These are phyloP conservation scores for Cardiocondyla obscurior DNA, from an alignment of 1,140 invertebrate genomes.

Conservation along the genomic window DNA sequence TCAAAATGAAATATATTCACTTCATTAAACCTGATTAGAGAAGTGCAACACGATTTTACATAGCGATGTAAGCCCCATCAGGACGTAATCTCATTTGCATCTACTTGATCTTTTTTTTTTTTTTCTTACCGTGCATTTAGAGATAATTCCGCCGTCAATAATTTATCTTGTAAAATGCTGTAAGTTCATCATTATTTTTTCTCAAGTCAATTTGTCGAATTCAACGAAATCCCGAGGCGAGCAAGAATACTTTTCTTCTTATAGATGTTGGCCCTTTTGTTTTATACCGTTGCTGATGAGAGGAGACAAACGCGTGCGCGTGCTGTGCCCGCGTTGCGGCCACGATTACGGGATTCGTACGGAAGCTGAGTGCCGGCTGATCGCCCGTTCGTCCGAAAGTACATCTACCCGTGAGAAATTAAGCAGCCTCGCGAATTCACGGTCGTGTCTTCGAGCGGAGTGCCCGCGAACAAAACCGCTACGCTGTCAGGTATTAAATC, in stretches of 20 bases:
- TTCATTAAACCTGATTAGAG: constrained; percentile 28
- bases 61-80: neutral
- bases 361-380: neutral
- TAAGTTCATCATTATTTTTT: neutral
- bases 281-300: constrained; percentile 63
- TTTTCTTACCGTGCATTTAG: neutral
- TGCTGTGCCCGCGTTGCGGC: constrained; percentile 57
- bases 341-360: constrained; percentile 32
- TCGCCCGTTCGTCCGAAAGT: neutral
- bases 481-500: neutral
- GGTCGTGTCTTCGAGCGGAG: neutral
- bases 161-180: neutral
- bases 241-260: neutral
- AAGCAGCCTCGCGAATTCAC: constrained; percentile 8
- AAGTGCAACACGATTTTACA: constrained; percentile 18
- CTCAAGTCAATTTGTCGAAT: no score
- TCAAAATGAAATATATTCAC: constrained; percentile 45
- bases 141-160: neutral
- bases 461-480: neutral
- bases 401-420: neutral
- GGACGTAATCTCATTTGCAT: neutral
- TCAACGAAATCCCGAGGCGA: neutral
- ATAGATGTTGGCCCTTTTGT: constrained; percentile 64
- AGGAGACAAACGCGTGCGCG: constrained; percentile 52
- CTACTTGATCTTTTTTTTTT: neutral